Base-by-base conservation (phyloP, 1,140 invertebrate genomes). In the Drosophila teissieri region DNA sequence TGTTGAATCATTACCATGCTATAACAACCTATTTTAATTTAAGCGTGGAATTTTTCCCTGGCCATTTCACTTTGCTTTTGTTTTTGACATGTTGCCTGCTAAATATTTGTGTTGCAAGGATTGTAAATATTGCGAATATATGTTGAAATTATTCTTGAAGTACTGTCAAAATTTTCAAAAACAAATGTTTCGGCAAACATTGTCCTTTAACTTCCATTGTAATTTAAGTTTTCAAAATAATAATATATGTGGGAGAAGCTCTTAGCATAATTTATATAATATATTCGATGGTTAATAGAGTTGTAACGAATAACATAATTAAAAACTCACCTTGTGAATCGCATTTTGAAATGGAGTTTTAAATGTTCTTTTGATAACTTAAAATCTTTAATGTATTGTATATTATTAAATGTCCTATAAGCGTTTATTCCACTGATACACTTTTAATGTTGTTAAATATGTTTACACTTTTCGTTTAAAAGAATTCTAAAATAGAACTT, bases 271-370 rank as follows among this genome's bases (percentile, higher is more conserved):
- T 31, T 31, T 8, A 10, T 31, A 31, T 31, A 31, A 2, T 8
- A 8, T 31, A 8, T 31, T 31, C 7, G 2, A 31, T 31, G 8
- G 7, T 8, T 44, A 44, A 11, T 17, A 0, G 11, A 39, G 37
- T 44, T n/a, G n/a, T 19, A 1, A 19, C 19, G 1, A 19, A 19
- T 19, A 19, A 19, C 19, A 19, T 19, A 19, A 2, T 44, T 0
- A 17, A 44, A 46, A 46, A 44, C 83, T 82, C 61, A 86, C 83
- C 58, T 88, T 64, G 84, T 88, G 40, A 76, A 88, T 67, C 84
- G 65, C 84, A 88, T 88, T 67, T 76, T 86, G 22, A 52, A 52
- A 44, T n/a, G 8, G 22, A 2, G 36, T 39, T 14, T 27, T 4
- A 5, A 2, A 14, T 8, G 8, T 31, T 48, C 4, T 42, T 36